Percentiles rank a stretch among this genome's conserved stretches.
Conservation (phyloP, 1,140 invertebrate species). For the Drosophila watanabei region DNA sequence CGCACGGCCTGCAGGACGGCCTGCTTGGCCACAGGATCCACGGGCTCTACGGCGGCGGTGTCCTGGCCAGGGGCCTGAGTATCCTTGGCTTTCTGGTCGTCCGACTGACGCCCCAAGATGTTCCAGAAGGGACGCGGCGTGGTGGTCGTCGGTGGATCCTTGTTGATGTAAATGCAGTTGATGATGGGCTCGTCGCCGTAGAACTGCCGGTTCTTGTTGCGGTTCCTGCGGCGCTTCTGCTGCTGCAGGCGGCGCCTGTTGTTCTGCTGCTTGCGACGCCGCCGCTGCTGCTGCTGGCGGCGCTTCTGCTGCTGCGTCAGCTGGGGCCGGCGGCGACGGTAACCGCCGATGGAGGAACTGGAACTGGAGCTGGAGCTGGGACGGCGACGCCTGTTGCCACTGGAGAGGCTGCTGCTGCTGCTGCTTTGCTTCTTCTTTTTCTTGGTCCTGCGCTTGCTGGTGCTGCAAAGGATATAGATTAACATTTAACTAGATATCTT, state of each 20-base stretch:
- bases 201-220: constrained; percentile 53
- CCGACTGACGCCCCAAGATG: constrained; percentile 61
- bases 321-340: constrained; percentile 65
- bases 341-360: constrained; percentile 55
- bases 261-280: constrained; percentile 44
- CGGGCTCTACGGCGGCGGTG: constrained; percentile 1
- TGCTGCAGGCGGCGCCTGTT: constrained; percentile 48
- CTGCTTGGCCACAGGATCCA: constrained; percentile 36
- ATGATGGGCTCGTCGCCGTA: constrained; percentile 69
- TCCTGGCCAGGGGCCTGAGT: too few relatives aligned
- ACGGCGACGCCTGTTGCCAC: constrained; percentile 7
- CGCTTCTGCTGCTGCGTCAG: constrained; percentile 27
- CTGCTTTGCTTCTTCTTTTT: constrained; percentile 44
- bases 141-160: constrained; percentile 71
- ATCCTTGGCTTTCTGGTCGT: background rate
- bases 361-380: constrained; percentile 5
- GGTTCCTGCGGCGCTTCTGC: constrained; percentile 47
- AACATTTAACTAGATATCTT: background rate
- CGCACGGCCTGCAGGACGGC: constrained; percentile 41
- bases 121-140: constrained; percentile 82
- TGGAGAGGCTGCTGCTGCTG: constrained; percentile 20
- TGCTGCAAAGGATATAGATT: background rate
- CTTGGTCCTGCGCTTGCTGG: constrained; percentile 18
- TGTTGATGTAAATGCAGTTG: constrained; percentile 82
- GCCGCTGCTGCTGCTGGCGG: constrained; percentile 35